Conservation (phyloP, 2,113 vertebrate genomes). For the Megaceryle maxima region DNA sequence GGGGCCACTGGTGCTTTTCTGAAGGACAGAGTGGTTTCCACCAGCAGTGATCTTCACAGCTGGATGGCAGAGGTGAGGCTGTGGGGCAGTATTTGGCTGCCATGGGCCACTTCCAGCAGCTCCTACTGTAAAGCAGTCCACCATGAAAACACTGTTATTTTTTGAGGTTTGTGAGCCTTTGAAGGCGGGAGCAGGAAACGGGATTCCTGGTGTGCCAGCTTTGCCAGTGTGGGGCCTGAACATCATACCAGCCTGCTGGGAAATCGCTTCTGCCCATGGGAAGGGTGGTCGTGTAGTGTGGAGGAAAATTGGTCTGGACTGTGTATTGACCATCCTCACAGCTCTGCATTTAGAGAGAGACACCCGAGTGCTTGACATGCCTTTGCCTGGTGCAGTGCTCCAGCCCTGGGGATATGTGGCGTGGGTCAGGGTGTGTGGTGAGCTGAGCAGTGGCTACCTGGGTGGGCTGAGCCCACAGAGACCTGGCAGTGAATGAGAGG, state of each 20-base stretch:
- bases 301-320: not conserved
- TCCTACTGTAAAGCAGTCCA: not conserved
- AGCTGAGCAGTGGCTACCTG: accelerated
- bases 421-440: accelerated
- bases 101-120: not conserved
- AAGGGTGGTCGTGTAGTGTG: accelerated
- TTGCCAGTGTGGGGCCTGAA: not conserved
- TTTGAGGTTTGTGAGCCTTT: not conserved
- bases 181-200: not conserved
- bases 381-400: not conserved
- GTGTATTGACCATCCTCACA: not conserved
- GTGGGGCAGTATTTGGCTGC: not conserved
- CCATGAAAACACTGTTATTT: not conserved
- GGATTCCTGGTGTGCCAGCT: not conserved
- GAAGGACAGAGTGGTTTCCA: not conserved
- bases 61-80: not conserved
- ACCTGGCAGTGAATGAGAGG: not conserved
- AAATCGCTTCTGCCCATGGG: not conserved
- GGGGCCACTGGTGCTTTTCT: not conserved
- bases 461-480: not conserved
- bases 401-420: not conserved
- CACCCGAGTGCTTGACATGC: not conserved
- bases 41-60: not conserved
- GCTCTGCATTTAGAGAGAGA: not conserved
- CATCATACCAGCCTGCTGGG: not conserved